These are phyloP conservation scores for Podarcis lilfordi DNA, from an alignment of 2,797 vertebrate genomes.

Conservation along the genomic window DNA sequence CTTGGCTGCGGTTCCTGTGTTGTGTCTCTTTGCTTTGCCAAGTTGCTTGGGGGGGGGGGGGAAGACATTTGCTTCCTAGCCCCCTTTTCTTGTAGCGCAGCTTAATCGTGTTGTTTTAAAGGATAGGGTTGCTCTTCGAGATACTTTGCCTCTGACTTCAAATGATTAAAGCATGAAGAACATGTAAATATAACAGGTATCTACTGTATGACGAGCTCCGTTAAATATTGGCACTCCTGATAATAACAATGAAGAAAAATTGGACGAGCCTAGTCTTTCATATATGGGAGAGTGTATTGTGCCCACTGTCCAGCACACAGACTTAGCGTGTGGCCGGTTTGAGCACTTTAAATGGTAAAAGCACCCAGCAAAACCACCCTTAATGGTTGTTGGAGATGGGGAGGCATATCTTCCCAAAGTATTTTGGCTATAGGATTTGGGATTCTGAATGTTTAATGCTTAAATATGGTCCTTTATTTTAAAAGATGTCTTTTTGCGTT, in stretches of 20 bases:
- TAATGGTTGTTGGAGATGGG: background rate
- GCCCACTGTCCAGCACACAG: background rate
- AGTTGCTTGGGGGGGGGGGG: background rate
- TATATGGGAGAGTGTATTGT: background rate
- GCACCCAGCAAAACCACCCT: background rate
- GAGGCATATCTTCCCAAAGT: background rate
- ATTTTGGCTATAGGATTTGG: background rate
- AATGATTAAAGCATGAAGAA: background rate
- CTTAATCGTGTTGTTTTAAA: background rate
- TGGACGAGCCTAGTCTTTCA: background rate
- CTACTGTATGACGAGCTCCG: background rate
- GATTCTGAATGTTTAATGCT: background rate
- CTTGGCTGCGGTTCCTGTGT: constrained; percentile 8
- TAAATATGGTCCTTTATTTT: background rate
- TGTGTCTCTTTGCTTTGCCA: constrained; percentile 20
- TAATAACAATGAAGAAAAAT: background rate
- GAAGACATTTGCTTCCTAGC: background rate
- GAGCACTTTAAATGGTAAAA: background rate
- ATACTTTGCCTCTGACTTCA: background rate
- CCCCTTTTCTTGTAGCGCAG: background rate
- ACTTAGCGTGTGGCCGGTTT: background rate
- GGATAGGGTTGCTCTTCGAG: background rate
- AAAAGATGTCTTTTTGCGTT: background rate
- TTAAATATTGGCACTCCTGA: background rate
- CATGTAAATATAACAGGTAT: background rate